These are phyloP conservation scores for Panagrolaimus sp. DNA, from an alignment of 1,140 invertebrate genomes.

Conservation along the genomic window DNA sequence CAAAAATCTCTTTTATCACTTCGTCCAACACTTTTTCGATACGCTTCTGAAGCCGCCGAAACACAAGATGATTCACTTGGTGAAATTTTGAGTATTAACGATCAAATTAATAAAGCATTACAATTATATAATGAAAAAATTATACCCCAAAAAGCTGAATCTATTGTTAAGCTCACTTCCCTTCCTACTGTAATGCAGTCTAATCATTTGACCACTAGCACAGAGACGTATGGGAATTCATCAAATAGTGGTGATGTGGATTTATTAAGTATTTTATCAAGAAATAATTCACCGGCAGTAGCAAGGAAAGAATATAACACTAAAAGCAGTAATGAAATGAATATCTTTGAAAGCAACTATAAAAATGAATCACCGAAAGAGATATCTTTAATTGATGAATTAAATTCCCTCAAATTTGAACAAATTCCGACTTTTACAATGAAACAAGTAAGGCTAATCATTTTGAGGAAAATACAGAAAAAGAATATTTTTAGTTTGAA, in stretches of 20 bases:
- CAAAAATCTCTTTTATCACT: constrained; percentile 67
- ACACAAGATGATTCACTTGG: constrained; percentile 67
- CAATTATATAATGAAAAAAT: neutral
- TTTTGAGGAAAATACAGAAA: no score
- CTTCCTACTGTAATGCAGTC: neutral
- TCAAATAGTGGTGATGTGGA: neutral
- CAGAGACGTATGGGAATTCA: no score
- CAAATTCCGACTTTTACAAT: neutral
- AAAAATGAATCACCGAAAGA: neutral
- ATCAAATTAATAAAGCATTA: constrained; percentile 25
- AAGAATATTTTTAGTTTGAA: neutral
- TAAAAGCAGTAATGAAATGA: neutral
- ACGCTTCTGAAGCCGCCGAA: constrained; percentile 72
- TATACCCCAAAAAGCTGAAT: neutral
- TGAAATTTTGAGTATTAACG: constrained; percentile 36
- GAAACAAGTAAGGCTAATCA: neutral
- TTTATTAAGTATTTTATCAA: constrained; percentile 6
- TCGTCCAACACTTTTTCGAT: constrained; percentile 70
- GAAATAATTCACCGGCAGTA: constrained; percentile 6
- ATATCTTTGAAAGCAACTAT: no score
- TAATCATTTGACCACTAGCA: neutral
- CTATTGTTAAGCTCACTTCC: no score
- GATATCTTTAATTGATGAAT: neutral
- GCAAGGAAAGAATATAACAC: neutral
- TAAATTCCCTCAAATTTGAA: neutral